Conservation (phyloP, 2,888 invertebrate genomes). For the Drosophila macrospina region DNA sequence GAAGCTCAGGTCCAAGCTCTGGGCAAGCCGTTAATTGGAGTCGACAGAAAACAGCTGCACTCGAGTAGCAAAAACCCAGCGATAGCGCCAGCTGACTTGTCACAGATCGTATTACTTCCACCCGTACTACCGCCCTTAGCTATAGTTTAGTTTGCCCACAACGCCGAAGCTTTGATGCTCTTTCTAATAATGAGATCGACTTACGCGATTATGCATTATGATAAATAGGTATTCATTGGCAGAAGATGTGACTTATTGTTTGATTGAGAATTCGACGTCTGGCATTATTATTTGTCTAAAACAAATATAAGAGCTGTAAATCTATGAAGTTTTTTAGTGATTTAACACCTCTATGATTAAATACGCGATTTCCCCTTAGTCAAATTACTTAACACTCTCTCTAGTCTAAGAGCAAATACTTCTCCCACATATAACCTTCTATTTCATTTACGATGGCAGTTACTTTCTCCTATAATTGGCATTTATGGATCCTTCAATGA, state of each 20-base stretch:
- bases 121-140: conserved; percentile 23
- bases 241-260: not conserved
- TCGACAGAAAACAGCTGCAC: conserved; percentile 58
- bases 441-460: no score
- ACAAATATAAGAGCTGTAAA: no score
- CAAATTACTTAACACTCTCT: no score
- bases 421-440: not conserved
- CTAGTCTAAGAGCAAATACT: not conserved
- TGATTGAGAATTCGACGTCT: not conserved
- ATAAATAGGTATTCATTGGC: not conserved
- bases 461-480: no score
- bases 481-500: no score
- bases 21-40: conserved; percentile 54
- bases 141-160: not conserved
- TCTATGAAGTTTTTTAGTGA: not conserved
- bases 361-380: no score
- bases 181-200: conserved; percentile 5
- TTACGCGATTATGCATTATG: no score
- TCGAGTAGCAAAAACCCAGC: conserved; percentile 34
- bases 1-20: conserved; percentile 37
- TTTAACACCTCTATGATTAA: not conserved
- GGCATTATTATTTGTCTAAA: not conserved
- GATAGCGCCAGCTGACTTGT: conserved; percentile 72
- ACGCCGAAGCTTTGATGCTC: conserved; percentile 33
- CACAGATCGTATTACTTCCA: conserved; percentile 60